phyloP scores from a whole-genome alignment of 2,888 invertebrate genomes.

The Peribatodes rhomboidaria region DNA sequence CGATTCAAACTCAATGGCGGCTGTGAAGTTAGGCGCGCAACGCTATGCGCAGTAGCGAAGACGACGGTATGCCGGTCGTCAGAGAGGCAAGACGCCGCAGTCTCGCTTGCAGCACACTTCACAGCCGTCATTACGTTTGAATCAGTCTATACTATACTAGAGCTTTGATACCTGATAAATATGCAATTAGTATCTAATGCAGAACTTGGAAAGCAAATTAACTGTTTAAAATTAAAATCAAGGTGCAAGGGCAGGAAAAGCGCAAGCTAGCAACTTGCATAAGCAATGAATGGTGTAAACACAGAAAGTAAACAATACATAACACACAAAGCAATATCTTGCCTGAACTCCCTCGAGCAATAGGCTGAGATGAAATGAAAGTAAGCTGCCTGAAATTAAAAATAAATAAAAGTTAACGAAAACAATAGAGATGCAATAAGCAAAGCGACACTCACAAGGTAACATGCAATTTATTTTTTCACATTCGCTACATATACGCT shows the following conservation, averaged over 20 bases:
- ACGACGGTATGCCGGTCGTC: too few relatives aligned
- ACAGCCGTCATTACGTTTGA: too few relatives aligned
- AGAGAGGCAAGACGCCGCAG: too few relatives aligned
- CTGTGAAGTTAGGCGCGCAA: too few relatives aligned
- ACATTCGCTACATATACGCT: too few relatives aligned
- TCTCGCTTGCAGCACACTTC: too few relatives aligned
- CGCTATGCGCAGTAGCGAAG: too few relatives aligned
- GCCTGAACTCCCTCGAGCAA: conserved; percentile 49
- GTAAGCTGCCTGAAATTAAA: conserved; percentile 52
- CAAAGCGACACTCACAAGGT: background rate
- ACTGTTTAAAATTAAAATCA: background rate
- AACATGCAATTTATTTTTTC: too few relatives aligned
- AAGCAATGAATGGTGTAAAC: conserved; percentile 27
- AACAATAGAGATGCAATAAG: conserved; percentile 22
- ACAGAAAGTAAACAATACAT: conserved; percentile 35
- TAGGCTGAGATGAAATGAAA: conserved; percentile 36
- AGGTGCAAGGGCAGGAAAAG: conserved; percentile 1
- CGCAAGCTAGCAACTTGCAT: conserved; percentile 15
- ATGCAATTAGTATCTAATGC: background rate
- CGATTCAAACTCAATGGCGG: too few relatives aligned
- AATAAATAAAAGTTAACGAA: conserved; percentile 45
- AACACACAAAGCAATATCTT: conserved; percentile 44
- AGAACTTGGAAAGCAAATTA: background rate
- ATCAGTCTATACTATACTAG: too few relatives aligned
- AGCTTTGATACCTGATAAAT: too few relatives aligned